phyloP scores from a whole-genome alignment of 2,888 invertebrate species.

The Lacanobia wlatinum region DNA sequence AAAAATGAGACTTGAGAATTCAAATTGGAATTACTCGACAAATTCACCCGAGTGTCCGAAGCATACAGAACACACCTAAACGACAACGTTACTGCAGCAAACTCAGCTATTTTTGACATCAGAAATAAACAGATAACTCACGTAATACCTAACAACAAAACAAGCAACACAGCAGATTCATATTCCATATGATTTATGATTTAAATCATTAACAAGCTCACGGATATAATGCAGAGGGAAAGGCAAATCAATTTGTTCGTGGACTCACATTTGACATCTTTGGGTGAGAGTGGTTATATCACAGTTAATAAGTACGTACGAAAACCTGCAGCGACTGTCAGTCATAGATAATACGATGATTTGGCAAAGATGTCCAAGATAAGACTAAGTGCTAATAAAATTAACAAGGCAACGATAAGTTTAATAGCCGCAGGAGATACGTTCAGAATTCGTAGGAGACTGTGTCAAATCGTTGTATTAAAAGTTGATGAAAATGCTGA shows the following conservation, averaged over 20 bases:
- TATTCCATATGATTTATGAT: slow-evolving; percentile 43
- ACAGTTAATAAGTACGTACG: slow-evolving; percentile 22
- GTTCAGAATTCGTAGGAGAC: too few species aligned
- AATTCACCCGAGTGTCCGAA: neutral
- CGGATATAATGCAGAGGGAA: slow-evolving; percentile 40
- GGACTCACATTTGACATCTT: slow-evolving; percentile 54
- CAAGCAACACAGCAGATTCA: slow-evolving; percentile 16
- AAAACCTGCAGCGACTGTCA: slow-evolving; percentile 20
- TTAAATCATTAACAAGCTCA: slow-evolving; percentile 34
- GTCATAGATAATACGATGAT: slow-evolving; percentile 34
- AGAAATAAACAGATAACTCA: slow-evolving; percentile 16
- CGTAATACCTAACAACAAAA: slow-evolving; percentile 30
- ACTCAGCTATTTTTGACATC: neutral
- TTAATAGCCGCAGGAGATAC: neutral
- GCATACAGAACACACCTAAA: neutral
- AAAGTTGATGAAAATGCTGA: neutral
- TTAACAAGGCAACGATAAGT: neutral
- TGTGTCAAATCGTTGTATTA: neutral
- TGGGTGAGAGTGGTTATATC: slow-evolving; percentile 48
- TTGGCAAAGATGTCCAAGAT: slow-evolving; percentile 28
- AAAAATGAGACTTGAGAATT: neutral
- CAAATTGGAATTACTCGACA: neutral
- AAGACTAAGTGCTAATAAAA: slow-evolving; percentile 18
- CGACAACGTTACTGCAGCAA: neutral
- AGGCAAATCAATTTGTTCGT: slow-evolving; percentile 51